Evolutionary conservation across 2,797 vertebrate genomes (phyloP).

Genomic region (Kryptopterus vitreolus): DNA sequence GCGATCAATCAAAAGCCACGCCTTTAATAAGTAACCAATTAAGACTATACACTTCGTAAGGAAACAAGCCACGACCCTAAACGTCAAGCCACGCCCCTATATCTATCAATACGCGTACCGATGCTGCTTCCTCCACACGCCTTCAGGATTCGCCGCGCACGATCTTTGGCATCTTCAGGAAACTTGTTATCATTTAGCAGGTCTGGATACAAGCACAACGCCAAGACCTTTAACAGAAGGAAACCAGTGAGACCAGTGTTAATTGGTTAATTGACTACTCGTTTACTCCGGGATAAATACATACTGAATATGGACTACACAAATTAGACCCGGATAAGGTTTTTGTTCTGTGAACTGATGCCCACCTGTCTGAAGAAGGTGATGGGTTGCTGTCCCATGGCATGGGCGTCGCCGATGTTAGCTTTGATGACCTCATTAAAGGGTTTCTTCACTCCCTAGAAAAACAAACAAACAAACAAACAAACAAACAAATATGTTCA

Average conservation of each 20-base stretch:
- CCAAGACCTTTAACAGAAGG: constrained; percentile 76
- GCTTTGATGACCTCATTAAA: constrained; percentile 87
- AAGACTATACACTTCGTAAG: too few species aligned
- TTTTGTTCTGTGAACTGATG: not conserved
- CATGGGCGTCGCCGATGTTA: constrained; percentile 90
- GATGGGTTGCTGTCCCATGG: constrained; percentile 91
- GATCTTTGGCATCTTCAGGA: constrained; percentile 82
- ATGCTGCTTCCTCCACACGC: constrained; percentile 83
- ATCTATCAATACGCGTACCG: too few species aligned
- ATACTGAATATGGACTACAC: not conserved
- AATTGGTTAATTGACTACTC: too few species aligned
- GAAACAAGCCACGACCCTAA: too few species aligned
- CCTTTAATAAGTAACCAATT: too few species aligned
- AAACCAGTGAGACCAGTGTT: not conserved
- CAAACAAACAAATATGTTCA: not conserved
- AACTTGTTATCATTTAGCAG: constrained; percentile 78
- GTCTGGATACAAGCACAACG: constrained; percentile 82
- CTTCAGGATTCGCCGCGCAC: constrained; percentile 78
- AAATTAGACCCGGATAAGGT: too few species aligned
- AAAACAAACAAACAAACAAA: too few species aligned
- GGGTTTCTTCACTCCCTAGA: constrained; percentile 87
- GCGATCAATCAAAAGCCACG: too few species aligned
- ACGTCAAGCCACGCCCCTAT: too few species aligned
- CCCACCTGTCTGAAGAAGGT: constrained; percentile 90
- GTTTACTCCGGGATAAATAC: not conserved